phyloP scores from a whole-genome alignment of 2,113 vertebrate genomes.

The Monopterus albus region DNA sequence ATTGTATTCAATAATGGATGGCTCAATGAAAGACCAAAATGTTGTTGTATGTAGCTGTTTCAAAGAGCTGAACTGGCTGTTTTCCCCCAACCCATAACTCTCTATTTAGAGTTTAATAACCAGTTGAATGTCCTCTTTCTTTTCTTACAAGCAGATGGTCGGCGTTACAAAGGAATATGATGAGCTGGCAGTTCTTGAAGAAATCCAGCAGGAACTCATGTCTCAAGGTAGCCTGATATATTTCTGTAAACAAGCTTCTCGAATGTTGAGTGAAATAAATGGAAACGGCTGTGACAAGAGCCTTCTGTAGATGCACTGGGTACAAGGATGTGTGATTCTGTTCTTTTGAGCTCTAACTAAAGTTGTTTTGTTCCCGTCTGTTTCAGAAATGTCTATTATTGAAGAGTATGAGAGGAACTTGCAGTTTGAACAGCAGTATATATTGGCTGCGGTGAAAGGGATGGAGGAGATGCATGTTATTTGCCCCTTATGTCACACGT shows the following conservation, averaged over 20 bases:
- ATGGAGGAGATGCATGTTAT: constrained; percentile 84
- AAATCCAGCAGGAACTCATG: constrained; percentile 90
- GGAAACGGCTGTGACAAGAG: too few relatives aligned
- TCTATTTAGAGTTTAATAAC: not conserved
- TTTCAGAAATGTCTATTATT: constrained; percentile 85
- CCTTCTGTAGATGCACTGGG: not conserved
- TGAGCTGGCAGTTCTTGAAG: constrained; percentile 87
- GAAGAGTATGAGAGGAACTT: constrained; percentile 87
- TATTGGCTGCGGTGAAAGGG: constrained; percentile 84
- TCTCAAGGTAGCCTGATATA: constrained; percentile 82
- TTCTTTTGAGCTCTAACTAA: too few relatives aligned
- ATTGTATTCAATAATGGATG: too few relatives aligned
- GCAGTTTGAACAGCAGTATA: constrained; percentile 88
- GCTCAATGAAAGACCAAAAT: not conserved
- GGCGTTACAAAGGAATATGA: constrained; percentile 74
- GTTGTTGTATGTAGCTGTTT: not conserved
- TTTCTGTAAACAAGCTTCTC: accelerated
- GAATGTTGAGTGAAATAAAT: not conserved
- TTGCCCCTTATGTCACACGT: constrained; percentile 91
- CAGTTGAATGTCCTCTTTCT: not conserved
- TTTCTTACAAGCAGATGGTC: constrained; percentile 59
- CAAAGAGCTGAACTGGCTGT: not conserved
- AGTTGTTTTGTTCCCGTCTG: not conserved
- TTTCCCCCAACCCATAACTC: not conserved
- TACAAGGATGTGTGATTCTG: not conserved